These are phyloP conservation scores for Plutomurus gul DNA, from an alignment of 1,140 invertebrate genomes.

Conservation along the genomic window DNA sequence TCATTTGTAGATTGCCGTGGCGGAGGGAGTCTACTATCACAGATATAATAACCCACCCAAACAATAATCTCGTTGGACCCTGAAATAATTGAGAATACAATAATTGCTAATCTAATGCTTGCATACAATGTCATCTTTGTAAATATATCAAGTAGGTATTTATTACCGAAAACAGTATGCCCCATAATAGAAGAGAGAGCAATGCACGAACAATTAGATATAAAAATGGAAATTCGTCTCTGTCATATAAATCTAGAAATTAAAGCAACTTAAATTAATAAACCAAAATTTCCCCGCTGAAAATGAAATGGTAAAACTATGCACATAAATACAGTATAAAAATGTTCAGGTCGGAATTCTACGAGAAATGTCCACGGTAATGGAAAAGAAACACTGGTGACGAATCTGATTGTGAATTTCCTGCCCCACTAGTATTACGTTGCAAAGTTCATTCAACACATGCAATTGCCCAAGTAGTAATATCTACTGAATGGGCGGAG, in stretches of 20 bases:
- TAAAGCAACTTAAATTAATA: no score
- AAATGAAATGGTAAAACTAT: neutral
- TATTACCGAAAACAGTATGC: conserved; percentile 3
- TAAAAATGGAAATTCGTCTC: conserved; percentile 22
- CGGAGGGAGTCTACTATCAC: conserved; percentile 1
- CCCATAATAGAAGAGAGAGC: conserved; percentile 9
- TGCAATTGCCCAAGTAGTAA: no score
- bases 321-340: no score
- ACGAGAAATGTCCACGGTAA: no score
- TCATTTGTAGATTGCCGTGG: conserved; percentile 37
- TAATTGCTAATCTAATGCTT: no score
- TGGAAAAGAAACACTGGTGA: no score
- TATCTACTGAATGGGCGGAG: no score
- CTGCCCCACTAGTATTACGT: no score
- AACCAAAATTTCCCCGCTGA: neutral
- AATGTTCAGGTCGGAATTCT: no score
- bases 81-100: neutral
- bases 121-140: no score
- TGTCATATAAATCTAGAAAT: conserved; percentile 33
- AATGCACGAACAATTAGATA: conserved; percentile 27
- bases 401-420: no score
- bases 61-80: conserved; percentile 13
- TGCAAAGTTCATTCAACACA: neutral
- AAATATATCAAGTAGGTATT: neutral
- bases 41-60: conserved; percentile 14